Conservation (phyloP, 2,888 invertebrate species). For the Bellardia pandia region DNA sequence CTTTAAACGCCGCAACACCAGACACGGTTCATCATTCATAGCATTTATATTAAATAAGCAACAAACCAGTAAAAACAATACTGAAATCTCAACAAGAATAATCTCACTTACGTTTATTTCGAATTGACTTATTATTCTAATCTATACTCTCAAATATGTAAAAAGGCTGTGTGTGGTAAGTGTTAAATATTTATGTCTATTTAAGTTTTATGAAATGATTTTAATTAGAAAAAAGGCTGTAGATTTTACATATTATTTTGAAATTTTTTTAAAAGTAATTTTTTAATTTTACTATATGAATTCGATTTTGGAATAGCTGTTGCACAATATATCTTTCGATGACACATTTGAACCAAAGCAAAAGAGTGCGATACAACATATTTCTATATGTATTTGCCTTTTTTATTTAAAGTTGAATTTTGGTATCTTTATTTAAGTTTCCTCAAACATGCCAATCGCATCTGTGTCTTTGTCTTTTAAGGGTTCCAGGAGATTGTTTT, state of each 20-base stretch:
- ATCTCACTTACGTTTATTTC: slow-evolving; percentile 21
- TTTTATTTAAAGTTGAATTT: no score
- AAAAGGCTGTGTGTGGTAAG: slow-evolving; percentile 73
- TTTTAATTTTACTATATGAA: no score
- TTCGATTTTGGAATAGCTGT: no score
- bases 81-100: slow-evolving; percentile 14
- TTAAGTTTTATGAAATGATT: slow-evolving; percentile 35
- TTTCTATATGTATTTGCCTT: no score
- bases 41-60: slow-evolving; percentile 61
- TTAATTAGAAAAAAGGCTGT: slow-evolving; percentile 23
- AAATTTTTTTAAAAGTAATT: background rate
- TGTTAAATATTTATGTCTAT: slow-evolving; percentile 54
- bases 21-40: slow-evolving; percentile 61
- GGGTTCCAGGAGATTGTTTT: no score
- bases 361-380: no score
- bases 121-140: slow-evolving; percentile 40
- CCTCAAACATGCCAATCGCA: no score
- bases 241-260: slow-evolving; percentile 5
- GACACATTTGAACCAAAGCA: no score
- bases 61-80: slow-evolving; percentile 18
- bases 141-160: slow-evolving; percentile 61
- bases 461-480: no score
- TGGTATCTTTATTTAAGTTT: no score
- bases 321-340: no score
- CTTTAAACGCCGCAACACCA: slow-evolving; percentile 31